Percentiles rank a stretch among this genome's conserved stretches.
Evolutionary conservation across 2,113 vertebrate genomes (phyloP).

Genomic region (Chiloscyllium plagiosum): DNA sequence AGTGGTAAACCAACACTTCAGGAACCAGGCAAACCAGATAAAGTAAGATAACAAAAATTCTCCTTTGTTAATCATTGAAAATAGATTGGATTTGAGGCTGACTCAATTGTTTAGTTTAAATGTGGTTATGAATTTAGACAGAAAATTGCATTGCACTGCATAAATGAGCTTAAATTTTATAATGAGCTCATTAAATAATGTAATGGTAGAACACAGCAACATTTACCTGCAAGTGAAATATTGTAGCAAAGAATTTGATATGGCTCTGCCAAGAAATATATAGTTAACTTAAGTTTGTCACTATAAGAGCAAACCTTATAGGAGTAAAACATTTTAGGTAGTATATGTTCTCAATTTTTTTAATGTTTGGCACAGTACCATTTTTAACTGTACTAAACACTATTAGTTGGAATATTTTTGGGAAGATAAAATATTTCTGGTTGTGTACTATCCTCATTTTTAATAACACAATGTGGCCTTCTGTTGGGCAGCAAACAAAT

Average conservation of each 20-base stretch:
- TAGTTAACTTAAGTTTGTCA: not conserved
- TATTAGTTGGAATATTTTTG: not conserved
- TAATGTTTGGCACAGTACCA: not conserved
- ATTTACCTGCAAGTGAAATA: not conserved
- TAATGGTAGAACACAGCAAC: not conserved
- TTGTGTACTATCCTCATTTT: not conserved
- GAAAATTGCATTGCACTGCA: not conserved
- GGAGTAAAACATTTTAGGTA: not conserved
- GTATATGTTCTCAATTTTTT: not conserved
- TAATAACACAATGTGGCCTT: not conserved
- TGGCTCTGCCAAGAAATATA: not conserved
- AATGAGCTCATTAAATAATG: not conserved
- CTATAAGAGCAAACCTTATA: not conserved
- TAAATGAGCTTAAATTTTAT: not conserved
- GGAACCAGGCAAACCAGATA: not conserved
- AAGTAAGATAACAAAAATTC: not conserved
- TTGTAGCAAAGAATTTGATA: not conserved
- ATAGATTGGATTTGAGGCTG: not conserved
- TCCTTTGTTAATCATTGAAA: not conserved
- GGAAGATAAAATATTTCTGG: slow-evolving; percentile 14
- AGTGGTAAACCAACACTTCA: slow-evolving; percentile 30
- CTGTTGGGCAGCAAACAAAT: not conserved
- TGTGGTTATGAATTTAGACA: not conserved
- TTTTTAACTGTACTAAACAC: not conserved
- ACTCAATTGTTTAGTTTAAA: not conserved